Base-by-base conservation (phyloP, 2,113 vertebrate genomes). In the Phocoena sinus region DNA sequence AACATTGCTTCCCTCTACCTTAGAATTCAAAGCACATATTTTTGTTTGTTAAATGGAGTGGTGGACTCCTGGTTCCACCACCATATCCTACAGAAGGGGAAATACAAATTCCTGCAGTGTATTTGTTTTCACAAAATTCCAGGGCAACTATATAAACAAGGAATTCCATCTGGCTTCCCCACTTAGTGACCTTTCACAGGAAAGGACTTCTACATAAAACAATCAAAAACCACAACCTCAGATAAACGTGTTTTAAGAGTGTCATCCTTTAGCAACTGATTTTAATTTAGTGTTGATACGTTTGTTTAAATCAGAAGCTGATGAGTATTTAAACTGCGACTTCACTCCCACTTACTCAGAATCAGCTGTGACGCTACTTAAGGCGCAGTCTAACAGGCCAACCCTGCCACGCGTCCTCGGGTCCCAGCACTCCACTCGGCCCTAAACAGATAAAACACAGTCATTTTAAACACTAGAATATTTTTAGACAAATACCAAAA, bases 381-480 rank as follows among this genome's bases (percentile, higher is more conserved):
- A 98, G 0, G 99, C 99, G 2, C 99, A 99, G 97, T 99, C 99
- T 97, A 99, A 97, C 15, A 99, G 26, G 21, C 99, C 99, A 47
- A 99, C 99, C 70, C 99, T 98, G 77, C 87, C 99, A 89, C 99
- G 98, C 7, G 99, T 98, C 65, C 99, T 99, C 20, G 99, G 99
- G 96, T 99, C 99, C 99, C 99, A 99, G 98, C 99, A 99, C 95
- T 99, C 99, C 21, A 99, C 99, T 90, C 99, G 99, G 14, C 99
- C 99, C 99, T 99, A 87, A 47, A 76, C 2, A 97, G 70, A 91
- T 21, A 63, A 93, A 62, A 98, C 70, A 36, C 18, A 71, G 71
- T 36, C 0, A 85, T 38, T 62, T 60, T 28, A 89, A 41, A 50
- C 9, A 26, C 14, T 21, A 73, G 36, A 47, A 95, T 44, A 47